Evolutionary conservation across 2,888 invertebrate genomes (phyloP).

Genomic region (Patella depressa): DNA sequence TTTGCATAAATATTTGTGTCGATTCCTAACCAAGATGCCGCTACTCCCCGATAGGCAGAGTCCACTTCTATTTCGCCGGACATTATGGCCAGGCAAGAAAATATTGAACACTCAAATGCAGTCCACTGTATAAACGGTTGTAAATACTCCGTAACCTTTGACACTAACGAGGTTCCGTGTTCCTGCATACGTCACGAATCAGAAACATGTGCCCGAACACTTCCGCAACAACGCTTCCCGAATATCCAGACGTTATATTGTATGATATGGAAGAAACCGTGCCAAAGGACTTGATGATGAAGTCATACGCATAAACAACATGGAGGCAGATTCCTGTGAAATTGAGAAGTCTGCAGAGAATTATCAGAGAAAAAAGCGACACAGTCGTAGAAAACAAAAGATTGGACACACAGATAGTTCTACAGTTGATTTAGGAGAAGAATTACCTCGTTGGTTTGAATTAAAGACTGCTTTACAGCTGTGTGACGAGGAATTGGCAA

Average conservation of each 20-base stretch:
- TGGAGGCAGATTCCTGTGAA: not conserved
- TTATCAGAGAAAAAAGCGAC: no score
- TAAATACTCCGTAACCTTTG: no score
- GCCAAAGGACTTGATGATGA: not conserved
- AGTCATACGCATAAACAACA: conserved; percentile 1
- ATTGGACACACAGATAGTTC: no score
- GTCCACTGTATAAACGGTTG: no score
- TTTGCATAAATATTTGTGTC: not conserved
- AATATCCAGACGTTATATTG: not conserved
- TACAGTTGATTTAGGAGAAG: no score
- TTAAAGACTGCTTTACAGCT: not conserved
- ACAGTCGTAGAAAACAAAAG: no score
- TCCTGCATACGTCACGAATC: no score
- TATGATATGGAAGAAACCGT: no score
- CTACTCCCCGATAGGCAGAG: not conserved
- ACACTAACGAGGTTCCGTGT: no score
- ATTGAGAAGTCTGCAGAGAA: no score
- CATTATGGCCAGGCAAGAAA: not conserved
- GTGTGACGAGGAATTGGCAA: not conserved
- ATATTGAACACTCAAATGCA: no score
- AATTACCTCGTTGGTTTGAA: not conserved
- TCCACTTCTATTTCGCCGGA: not conserved
- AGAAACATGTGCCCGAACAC: no score
- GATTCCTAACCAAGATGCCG: not conserved
- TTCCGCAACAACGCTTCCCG: not conserved